Conservation (phyloP, 2,797 vertebrate genomes). For the Catamblyrhynchus diadema region DNA sequence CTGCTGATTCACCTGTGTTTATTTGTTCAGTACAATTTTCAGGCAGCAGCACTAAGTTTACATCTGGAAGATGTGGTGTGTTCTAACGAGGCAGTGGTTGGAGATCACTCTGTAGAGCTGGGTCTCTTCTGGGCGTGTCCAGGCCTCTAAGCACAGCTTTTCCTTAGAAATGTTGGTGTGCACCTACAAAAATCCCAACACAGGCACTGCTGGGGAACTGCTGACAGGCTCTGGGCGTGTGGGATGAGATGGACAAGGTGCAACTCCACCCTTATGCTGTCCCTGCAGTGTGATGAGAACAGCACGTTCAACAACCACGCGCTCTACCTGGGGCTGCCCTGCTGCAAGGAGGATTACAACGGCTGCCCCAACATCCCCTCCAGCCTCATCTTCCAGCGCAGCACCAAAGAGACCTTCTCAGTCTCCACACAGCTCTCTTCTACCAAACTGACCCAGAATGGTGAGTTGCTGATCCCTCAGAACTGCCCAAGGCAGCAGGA, state of each 20-base stretch:
- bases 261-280: not conserved
- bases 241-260: not conserved
- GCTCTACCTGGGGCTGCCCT: constrained; percentile 94
- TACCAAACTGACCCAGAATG: constrained; percentile 98
- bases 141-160: not conserved
- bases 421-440: constrained; percentile 97
- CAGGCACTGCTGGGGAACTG: not conserved
- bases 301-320: constrained; percentile 98
- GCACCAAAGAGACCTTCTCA: constrained; percentile 95
- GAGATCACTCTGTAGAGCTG: not conserved
- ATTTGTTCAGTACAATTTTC: not conserved
- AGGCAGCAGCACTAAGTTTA: not conserved
- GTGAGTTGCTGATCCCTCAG: constrained; percentile 68
- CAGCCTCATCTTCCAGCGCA: constrained; percentile 96
- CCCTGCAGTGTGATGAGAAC: constrained; percentile 92
- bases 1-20: not conserved
- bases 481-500: not conserved
- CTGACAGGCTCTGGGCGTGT: not conserved
- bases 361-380: constrained; percentile 95
- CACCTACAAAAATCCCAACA: not conserved
- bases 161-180: not conserved
- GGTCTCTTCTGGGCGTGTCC: not conserved
- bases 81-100: not conserved
- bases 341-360: constrained; percentile 97
- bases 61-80: not conserved